These are phyloP conservation scores for Strigamia transsilvanica DNA, from an alignment of 2,888 invertebrate genomes.

Conservation along the genomic window DNA sequence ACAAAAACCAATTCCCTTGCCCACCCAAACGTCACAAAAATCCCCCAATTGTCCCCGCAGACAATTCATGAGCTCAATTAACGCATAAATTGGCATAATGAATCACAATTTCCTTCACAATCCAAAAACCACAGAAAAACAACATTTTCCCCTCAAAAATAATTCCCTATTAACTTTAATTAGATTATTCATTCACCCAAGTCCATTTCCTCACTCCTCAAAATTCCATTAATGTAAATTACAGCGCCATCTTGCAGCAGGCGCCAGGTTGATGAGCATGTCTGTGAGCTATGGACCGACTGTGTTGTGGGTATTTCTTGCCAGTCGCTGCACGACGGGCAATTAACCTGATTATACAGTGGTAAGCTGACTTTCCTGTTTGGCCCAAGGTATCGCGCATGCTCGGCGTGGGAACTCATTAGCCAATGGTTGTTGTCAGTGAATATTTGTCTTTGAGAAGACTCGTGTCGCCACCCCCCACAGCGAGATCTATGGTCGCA, in stretches of 20 bases:
- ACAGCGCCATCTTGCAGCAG: neutral
- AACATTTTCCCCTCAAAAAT: too few species aligned
- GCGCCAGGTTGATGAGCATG: neutral
- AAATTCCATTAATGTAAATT: neutral
- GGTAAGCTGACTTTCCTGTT: slow-evolving; percentile 29
- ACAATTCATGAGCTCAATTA: too few species aligned
- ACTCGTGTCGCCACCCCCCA: slow-evolving; percentile 33
- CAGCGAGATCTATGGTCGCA: slow-evolving; percentile 15
- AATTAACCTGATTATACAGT: slow-evolving; percentile 43
- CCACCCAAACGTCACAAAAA: too few species aligned
- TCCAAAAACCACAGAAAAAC: too few species aligned
- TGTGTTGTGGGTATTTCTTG: neutral
- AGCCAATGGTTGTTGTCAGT: slow-evolving; percentile 39
- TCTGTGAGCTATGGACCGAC: neutral
- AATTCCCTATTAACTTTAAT: too few species aligned
- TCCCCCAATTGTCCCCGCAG: too few species aligned
- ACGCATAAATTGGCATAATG: too few species aligned
- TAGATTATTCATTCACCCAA: too few species aligned
- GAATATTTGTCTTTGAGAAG: slow-evolving; percentile 40
- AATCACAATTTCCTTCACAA: too few species aligned
- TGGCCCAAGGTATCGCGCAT: slow-evolving; percentile 19
- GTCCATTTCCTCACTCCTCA: too few species aligned
- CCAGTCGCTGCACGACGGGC: slow-evolving; percentile 16
- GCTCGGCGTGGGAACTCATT: slow-evolving; percentile 31
- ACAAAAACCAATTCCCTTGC: too few species aligned